Evolutionary conservation across 2,888 invertebrate genomes (phyloP).

Genomic region (Amiota communis): DNA sequence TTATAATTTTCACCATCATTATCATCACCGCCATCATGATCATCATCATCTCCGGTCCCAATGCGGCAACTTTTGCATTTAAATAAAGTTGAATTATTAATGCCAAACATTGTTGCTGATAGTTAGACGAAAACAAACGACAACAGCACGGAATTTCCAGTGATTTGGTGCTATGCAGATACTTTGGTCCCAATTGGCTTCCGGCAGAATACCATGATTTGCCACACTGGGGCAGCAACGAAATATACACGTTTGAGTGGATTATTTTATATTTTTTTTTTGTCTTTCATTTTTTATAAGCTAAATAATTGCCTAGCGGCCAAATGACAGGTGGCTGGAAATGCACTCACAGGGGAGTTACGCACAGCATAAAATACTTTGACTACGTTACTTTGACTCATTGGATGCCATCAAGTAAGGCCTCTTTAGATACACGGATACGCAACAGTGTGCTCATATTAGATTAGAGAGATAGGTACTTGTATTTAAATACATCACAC

Average conservation of each 20-base stretch:
- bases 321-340: conserved; percentile 11
- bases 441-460: not conserved
- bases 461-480: conserved; percentile 11
- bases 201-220: not conserved
- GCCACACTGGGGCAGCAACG: no score
- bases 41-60: not conserved
- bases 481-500: conserved; percentile 25
- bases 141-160: not conserved
- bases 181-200: not conserved
- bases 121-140: conserved; percentile 17
- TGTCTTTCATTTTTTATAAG: not conserved
- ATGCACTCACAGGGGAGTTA: not conserved
- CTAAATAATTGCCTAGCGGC: conserved; percentile 27
- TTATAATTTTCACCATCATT: not conserved
- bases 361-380: not conserved
- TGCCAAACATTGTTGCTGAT: conserved; percentile 38
- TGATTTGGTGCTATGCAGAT: not conserved
- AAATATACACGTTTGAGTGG: no score
- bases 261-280: no score
- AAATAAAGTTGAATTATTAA: conserved; percentile 67
- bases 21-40: not conserved
- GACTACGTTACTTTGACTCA: conserved; percentile 3
- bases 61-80: conserved; percentile 49
- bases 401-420: not conserved
- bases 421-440: no score